Evolutionary conservation across 1,140 invertebrate genomes (phyloP).

Genomic region (Drosophila melanica): DNA sequence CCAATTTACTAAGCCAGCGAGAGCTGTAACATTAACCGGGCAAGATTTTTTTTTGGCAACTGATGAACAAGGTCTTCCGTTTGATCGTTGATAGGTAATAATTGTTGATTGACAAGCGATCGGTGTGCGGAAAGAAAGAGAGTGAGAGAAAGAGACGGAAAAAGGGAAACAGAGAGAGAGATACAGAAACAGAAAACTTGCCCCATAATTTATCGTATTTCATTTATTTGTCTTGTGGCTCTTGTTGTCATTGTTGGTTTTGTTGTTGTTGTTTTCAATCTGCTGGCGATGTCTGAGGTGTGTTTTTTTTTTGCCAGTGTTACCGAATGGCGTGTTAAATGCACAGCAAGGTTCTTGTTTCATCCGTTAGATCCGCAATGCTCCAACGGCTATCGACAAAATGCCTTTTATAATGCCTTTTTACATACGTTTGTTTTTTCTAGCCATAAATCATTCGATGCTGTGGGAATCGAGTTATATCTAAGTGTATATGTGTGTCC

Average conservation of each 20-base stretch:
- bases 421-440: conserved; percentile 55
- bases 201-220: conserved; percentile 76
- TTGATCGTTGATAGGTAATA: conserved; percentile 58
- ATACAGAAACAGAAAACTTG: conserved; percentile 63
- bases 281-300: conserved; percentile 37
- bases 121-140: neutral
- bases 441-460: conserved; percentile 77
- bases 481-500: conserved; percentile 24
- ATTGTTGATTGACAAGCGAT: conserved; percentile 56
- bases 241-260: conserved; percentile 12
- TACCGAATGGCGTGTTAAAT: conserved; percentile 69
- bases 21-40: no score
- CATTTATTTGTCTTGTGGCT: conserved; percentile 71
- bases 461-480: conserved; percentile 73
- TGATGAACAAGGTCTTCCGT: conserved; percentile 59
- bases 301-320: conserved; percentile 37
- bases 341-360: conserved; percentile 80
- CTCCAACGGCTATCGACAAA: conserved; percentile 50
- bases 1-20: neutral
- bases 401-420: conserved; percentile 60
- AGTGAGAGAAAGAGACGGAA: neutral
- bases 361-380: conserved; percentile 81
- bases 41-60: conserved; percentile 54
- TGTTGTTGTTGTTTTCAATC: conserved; percentile 23
- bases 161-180: conserved; percentile 2